A percentile compares a stretch with the other conserved stretches of the same genome.
Evolutionary conservation across 2,888 invertebrate genomes (phyloP).

Genomic region (Caradrina clavipalpis): DNA sequence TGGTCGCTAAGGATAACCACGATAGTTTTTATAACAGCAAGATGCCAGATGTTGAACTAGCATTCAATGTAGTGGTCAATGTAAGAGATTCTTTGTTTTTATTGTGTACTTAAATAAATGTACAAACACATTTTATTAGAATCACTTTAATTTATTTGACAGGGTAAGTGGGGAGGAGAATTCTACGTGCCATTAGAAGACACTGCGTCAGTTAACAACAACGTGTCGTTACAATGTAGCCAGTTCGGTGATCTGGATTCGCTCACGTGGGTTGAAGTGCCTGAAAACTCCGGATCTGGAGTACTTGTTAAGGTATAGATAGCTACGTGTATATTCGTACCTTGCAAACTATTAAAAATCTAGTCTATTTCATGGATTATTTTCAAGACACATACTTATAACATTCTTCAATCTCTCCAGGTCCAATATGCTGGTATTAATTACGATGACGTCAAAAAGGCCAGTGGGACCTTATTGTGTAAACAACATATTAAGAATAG

Average conservation of each 20-base stretch:
- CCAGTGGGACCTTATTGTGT: slow-evolving; percentile 59
- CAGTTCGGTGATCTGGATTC: slow-evolving; percentile 37
- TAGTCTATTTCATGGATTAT: too few species aligned
- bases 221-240: slow-evolving; percentile 58
- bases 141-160: slow-evolving; percentile 5
- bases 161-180: slow-evolving; percentile 67
- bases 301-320: slow-evolving; percentile 69
- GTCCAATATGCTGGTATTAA: slow-evolving; percentile 74
- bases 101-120: too few species aligned
- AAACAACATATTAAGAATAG: slow-evolving; percentile 35
- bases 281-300: slow-evolving; percentile 49
- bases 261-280: slow-evolving; percentile 34
- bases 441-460: slow-evolving; percentile 65
- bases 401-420: slow-evolving; percentile 52
- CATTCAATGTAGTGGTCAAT: slow-evolving; percentile 53
- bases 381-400: not conserved
- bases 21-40: slow-evolving; percentile 34
- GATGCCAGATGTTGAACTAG: slow-evolving; percentile 46
- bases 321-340: too few species aligned
- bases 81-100: slow-evolving; percentile 38
- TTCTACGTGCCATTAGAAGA: slow-evolving; percentile 59
- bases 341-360: not conserved
- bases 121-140: not conserved
- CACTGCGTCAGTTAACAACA: slow-evolving; percentile 12
- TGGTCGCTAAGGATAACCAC: slow-evolving; percentile 40